Conservation (phyloP, 2,113 vertebrate species). For the Zingel zingel region DNA sequence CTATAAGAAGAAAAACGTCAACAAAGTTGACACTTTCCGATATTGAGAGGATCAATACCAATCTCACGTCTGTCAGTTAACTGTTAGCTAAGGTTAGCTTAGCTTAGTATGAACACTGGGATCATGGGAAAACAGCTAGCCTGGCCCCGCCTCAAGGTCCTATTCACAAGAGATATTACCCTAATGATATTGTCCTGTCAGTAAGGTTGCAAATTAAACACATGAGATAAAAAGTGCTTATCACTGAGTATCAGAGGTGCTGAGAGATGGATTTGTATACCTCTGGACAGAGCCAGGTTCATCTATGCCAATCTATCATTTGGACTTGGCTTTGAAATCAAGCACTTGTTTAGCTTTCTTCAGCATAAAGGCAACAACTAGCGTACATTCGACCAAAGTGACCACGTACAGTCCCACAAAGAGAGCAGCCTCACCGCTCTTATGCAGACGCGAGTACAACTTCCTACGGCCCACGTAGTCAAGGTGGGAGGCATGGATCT, state of each 20-base stretch:
- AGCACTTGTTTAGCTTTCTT: slow-evolving; percentile 82
- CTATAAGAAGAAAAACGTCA: background rate
- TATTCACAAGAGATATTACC: no score
- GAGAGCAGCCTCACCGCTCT: slow-evolving; percentile 67
- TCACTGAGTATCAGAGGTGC: no score
- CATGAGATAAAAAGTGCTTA: no score
- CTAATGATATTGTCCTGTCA: no score
- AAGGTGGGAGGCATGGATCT: slow-evolving; percentile 89
- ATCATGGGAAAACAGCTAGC: no score
- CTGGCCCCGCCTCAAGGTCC: no score
- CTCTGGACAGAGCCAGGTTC: background rate
- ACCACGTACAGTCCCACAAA: slow-evolving; percentile 84
- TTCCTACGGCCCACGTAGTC: slow-evolving; percentile 86
- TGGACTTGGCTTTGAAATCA: slow-evolving; percentile 77
- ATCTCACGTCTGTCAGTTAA: no score
- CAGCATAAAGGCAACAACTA: slow-evolving; percentile 84
- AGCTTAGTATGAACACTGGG: background rate
- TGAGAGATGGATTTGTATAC: background rate
- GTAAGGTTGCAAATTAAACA: no score
- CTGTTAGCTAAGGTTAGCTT: no score
- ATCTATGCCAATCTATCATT: slow-evolving; percentile 28
- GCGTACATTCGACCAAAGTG: slow-evolving; percentile 75
- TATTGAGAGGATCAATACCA: no score
- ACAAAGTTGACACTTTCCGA: no score
- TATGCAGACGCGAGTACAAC: slow-evolving; percentile 86